Evolutionary conservation across 2,888 invertebrate genomes (phyloP), one percentile per base, ranked within the genome.

Genomic region (Sclerodermus sp.): DNA sequence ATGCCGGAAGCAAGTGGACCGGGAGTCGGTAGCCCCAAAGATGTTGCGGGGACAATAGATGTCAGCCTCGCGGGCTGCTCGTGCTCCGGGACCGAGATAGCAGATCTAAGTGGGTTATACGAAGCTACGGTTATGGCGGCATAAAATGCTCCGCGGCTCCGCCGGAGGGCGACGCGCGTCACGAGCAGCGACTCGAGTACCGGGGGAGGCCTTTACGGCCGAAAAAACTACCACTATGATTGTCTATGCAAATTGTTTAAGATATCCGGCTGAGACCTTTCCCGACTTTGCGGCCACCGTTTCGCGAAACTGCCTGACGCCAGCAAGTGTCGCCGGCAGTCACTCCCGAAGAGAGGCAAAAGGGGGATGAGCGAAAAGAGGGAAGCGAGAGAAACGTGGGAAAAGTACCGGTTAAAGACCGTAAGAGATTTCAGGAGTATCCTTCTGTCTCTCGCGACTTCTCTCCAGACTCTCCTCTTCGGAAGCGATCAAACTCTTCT

Each of bases 241-340:
- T 78, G 71, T 72, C 74, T 73, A 77, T 78, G 77, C 77, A 78
- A 78, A 78, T 77, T 78, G 77, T 77, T 77, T 75, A 73, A 77
- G 75, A 76, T 76, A 77, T 75, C 74, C 74, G 55, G 47, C 34
- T 47, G 52, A 53, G 58, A 49, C 53, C 51, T 49, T 47, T n/a
- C 41, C 55, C 43, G 50, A 34, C 42, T 47, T 51, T 40, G 51
- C 42, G 49, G 48, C 16, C 46, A 49, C 42, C 53, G 53, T 62
- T 53, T 47, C 55, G 23, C 23, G 4, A 23, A 23, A 23, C 23
- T 5, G 8, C 23, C n/a, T n/a, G n/a, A n/a, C n/a, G n/a, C n/a
- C n/a, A n/a, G n/a, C n/a, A n/a, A n/a, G n/a, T n/a, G n/a, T n/a
- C n/a, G n/a, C n/a, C n/a, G n/a, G n/a, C n/a, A n/a, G n/a, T n/a